phyloP scores from a whole-genome alignment of 2,888 invertebrate species.

The Rhimphoctona megacephalus region DNA sequence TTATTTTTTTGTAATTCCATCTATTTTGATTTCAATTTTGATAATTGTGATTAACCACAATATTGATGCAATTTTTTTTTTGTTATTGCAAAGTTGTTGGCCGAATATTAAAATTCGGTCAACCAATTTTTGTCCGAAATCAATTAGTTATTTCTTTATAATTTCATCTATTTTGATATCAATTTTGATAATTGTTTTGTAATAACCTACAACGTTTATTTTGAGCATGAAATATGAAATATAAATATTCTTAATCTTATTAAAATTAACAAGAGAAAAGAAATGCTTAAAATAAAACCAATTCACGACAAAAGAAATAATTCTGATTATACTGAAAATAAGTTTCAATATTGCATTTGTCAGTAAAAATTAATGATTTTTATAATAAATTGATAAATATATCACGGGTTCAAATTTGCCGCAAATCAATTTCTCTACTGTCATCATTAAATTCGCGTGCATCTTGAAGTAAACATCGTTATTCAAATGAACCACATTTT shows the following conservation, averaged over 20 bases:
- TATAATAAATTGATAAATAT: background rate
- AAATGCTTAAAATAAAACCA: no score
- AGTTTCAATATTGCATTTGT: background rate
- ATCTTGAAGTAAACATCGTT: conserved; percentile 30
- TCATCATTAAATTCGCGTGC: background rate
- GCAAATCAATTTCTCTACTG: background rate
- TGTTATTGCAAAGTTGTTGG: no score
- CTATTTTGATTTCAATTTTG: background rate
- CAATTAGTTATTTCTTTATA: background rate
- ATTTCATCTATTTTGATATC: background rate
- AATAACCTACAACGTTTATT: background rate
- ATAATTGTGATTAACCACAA: background rate
- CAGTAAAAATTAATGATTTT: background rate
- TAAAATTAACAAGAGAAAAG: no score
- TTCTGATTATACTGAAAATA: no score
- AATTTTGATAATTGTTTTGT: background rate
- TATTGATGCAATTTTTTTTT: no score
- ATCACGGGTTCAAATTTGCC: background rate
- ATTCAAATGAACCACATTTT: background rate
- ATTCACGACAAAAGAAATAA: no score
- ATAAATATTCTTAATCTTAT: background rate
- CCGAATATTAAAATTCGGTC: no score
- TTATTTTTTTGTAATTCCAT: background rate
- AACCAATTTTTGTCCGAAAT: no score
- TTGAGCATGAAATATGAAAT: no score